A percentile compares a stretch with the other conserved stretches of the same genome.
Evolutionary conservation across 1,140 invertebrate genomes (phyloP).

Genomic region (Phymorhynchus buccinoides): DNA sequence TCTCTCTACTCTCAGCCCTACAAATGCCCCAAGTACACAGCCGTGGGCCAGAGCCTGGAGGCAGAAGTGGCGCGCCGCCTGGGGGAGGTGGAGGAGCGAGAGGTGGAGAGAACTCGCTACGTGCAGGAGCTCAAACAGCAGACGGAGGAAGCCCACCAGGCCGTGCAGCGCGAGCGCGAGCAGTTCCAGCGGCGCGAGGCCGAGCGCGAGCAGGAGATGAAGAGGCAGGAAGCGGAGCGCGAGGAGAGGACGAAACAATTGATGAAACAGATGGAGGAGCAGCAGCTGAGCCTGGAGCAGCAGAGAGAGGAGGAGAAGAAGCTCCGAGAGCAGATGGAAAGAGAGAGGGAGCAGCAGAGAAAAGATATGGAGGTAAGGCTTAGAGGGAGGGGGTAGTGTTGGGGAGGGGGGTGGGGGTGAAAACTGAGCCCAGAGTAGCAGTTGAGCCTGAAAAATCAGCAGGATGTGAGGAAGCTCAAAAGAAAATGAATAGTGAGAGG

Average conservation of each 20-base stretch:
- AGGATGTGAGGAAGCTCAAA: no score
- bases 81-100: background rate
- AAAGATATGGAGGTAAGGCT: background rate
- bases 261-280: background rate
- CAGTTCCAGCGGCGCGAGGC: background rate
- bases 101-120: background rate
- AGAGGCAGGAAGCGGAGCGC: background rate
- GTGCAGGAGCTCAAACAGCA: slow-evolving; percentile 17
- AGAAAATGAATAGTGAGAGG: no score
- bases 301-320: background rate
- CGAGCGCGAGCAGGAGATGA: background rate
- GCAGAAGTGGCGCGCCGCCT: slow-evolving; percentile 4
- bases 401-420: no score
- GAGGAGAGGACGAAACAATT: background rate
- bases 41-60: background rate
- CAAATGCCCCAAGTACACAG: slow-evolving; percentile 20
- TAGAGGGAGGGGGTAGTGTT: background rate
- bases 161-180: background rate
- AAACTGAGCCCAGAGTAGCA: no score
- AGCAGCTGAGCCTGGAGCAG: background rate
- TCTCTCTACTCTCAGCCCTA: background rate
- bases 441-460: no score
- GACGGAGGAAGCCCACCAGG: background rate
- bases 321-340: background rate
- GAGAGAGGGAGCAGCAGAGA: background rate